Percentiles rank a stretch among this genome's conserved stretches.
Evolutionary conservation across 2,797 vertebrate species (phyloP).

Genomic region (Odontamblyopus rebecca): DNA sequence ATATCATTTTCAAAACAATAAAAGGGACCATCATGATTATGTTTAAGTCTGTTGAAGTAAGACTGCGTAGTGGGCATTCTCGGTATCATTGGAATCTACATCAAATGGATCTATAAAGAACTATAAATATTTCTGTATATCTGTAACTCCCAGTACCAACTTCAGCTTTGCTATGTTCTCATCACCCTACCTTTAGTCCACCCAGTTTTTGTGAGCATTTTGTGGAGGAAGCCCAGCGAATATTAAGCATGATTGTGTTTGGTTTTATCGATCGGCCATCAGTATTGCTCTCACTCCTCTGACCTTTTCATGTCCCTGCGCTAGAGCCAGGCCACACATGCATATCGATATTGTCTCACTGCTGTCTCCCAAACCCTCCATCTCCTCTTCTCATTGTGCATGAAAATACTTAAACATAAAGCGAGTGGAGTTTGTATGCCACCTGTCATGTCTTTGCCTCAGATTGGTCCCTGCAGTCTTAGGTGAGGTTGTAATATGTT

Average conservation of each 20-base stretch:
- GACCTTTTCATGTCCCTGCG: slow-evolving; percentile 57
- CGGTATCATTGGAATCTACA: too few relatives aligned
- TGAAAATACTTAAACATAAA: neutral
- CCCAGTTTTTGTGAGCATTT: neutral
- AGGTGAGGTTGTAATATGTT: neutral
- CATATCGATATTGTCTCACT: slow-evolving; percentile 48
- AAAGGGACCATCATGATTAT: too few relatives aligned
- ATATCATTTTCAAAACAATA: too few relatives aligned
- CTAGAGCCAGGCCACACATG: slow-evolving; percentile 28
- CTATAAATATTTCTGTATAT: too few relatives aligned
- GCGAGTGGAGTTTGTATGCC: neutral
- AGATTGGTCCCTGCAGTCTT: slow-evolving; percentile 18
- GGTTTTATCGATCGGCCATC: slow-evolving; percentile 46
- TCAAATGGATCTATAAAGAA: too few relatives aligned
- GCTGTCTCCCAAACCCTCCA: slow-evolving; percentile 17
- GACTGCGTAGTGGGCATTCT: too few relatives aligned
- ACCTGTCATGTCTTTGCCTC: slow-evolving; percentile 3
- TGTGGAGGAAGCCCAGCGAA: slow-evolving; percentile 8
- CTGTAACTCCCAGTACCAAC: neutral
- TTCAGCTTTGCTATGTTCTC: neutral
- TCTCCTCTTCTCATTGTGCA: slow-evolving; percentile 10
- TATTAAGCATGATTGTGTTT: slow-evolving; percentile 21
- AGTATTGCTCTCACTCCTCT: slow-evolving; percentile 55
- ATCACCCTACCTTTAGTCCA: neutral
- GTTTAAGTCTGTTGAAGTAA: too few relatives aligned